Evolutionary conservation across 1,140 invertebrate species (phyloP), one percentile per base, ranked within the genome.

Genomic region (Drosophila rhopaloa): DNA sequence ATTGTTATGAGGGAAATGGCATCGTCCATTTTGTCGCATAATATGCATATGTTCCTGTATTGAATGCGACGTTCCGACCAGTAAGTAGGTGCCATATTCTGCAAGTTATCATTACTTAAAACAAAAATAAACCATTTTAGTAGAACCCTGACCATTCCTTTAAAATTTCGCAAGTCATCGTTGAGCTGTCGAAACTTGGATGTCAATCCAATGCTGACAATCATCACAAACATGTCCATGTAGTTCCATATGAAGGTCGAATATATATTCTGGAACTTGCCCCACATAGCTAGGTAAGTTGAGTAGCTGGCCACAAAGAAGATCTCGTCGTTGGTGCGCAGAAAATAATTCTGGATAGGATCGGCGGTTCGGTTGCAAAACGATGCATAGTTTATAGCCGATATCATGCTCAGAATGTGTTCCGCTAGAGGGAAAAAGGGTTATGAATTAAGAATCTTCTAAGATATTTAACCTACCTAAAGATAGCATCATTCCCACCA

Each of bases 151-250:
- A 92, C 91, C 86, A 91, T 72, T 46, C 91, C 91, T 40, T 92
- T 92, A n/a, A 90, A 90, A 19, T 78, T 84, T 3, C 72, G 62
- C 44, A 92, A 57, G 56, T 91, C 85, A 24, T 92, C 81, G 41
- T 92, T 92, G 1, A 92, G 79, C 58, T 90, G 89, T 0, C 77
- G 68, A 54, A 92, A 92, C 50, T 74, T 86, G 6, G 73, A 46
- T 0, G 88, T 65, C 56, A 92, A 55, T 1, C 91, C 91, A 55
- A 92, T 79, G 68, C 91, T 91, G 1, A 92, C 70, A 56, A 92
- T 77, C 91, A 92, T 92, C n/a, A 92, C 84, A 60, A 92, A 91
- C 14, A 91, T 58, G 61, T 92, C 91, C 86, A 92, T 92, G 47
- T 90, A 92, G 51, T 79, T 92, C 91, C 91, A 92, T 10, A 90